Conservation (phyloP, 2,797 vertebrate species). For the Nasua narica region DNA sequence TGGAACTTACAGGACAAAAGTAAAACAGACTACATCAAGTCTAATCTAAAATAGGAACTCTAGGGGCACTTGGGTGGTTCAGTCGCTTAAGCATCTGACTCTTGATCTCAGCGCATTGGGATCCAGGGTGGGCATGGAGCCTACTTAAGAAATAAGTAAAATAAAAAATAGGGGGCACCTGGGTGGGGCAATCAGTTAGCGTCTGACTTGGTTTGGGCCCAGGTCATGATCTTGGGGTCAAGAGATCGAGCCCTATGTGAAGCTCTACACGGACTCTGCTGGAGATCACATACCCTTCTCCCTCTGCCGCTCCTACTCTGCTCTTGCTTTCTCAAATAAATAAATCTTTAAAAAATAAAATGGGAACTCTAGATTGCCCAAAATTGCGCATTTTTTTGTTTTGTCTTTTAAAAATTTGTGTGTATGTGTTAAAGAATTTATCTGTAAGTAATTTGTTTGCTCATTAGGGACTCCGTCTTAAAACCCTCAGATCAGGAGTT, state of each 20-base stretch:
- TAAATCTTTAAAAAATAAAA: not conserved
- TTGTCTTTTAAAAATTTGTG: not conserved
- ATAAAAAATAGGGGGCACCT: not conserved
- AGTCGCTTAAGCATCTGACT: not conserved
- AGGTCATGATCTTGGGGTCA: not conserved
- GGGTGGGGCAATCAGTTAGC: not conserved
- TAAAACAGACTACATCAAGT: not conserved
- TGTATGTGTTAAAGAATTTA: not conserved
- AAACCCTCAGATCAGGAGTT: not conserved
- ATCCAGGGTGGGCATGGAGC: not conserved
- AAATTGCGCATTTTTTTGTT: not conserved
- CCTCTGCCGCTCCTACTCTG: not conserved
- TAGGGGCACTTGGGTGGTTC: not conserved
- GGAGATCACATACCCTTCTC: not conserved
- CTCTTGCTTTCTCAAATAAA: not conserved
- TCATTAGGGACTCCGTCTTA: not conserved
- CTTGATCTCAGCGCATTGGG: not conserved
- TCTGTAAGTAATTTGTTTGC: not conserved
- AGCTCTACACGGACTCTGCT: not conserved
- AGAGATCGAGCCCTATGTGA: not conserved
- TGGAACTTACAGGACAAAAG: not conserved
- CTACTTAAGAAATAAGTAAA: not conserved
- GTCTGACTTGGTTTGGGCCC: not conserved
- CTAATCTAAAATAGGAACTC: not conserved
- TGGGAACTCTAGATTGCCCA: not conserved